phyloP scores from a whole-genome alignment of 2,888 invertebrate genomes.

The Arge pagana region DNA sequence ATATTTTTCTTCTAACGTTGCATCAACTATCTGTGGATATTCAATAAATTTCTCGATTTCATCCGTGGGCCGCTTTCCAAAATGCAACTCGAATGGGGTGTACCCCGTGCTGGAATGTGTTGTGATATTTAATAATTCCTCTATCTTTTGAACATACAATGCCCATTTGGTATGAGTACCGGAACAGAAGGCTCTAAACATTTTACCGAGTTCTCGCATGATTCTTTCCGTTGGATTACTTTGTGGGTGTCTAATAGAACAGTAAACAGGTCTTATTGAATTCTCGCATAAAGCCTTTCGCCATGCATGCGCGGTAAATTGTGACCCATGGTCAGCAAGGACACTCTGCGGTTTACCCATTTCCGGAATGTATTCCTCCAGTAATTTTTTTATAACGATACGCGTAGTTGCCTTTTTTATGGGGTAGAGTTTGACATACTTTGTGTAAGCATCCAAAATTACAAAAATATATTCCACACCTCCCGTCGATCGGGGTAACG shows the following conservation, averaged over 20 bases:
- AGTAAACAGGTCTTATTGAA: neutral
- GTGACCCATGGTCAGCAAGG: conserved; percentile 9
- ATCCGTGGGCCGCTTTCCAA: neutral
- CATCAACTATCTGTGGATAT: neutral
- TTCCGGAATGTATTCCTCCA: conserved; percentile 9
- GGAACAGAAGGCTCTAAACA: neutral
- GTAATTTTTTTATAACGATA: conserved; percentile 5
- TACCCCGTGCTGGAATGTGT: neutral
- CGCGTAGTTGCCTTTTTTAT: conserved; percentile 24
- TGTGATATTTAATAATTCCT: conserved; percentile 1
- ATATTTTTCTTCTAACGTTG: neutral
- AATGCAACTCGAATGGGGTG: conserved; percentile 3
- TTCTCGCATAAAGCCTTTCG: neutral
- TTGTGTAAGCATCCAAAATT: conserved; percentile 20
- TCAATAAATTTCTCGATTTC: conserved; percentile 2
- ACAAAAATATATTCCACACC: conserved; percentile 26
- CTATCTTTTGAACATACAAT: neutral
- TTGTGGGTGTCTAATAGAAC: conserved; percentile 22
- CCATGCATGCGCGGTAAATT: conserved; percentile 10
- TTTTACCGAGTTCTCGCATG: conserved; percentile 25
- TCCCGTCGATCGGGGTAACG: conserved; percentile 24
- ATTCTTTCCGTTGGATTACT: conserved; percentile 23
- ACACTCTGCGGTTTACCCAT: conserved; percentile 17
- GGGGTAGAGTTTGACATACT: conserved; percentile 24
- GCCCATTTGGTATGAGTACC: conserved; percentile 2